Evolutionary conservation across 2,888 invertebrate species (phyloP), one percentile per base, ranked within the genome.

Genomic region (Podotricha telesiphe): DNA sequence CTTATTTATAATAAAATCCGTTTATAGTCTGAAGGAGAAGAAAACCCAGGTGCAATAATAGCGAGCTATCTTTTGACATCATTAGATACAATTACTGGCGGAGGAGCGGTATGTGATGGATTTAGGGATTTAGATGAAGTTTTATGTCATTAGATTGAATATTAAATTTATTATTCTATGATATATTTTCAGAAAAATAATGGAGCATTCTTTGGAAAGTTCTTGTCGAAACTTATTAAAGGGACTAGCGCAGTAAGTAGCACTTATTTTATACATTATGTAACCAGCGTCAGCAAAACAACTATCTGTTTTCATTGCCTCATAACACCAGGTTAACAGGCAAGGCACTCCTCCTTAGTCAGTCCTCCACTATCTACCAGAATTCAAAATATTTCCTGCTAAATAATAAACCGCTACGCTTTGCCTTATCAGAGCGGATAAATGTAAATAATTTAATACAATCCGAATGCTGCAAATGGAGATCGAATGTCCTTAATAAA

Each of bases 191-290:
- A 93, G 93, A 79, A 89, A 82, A 93, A 93, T 73, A 93, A 93
- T 68, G 93, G 93, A 0, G 87, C 82, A 4, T 93, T 91, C 78
- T 87, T 93, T 74, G 93, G 93, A 62, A 89, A 81, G 58, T 88
- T 93, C 20, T 68, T 91, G 65, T 87, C 90, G 0, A 88, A 86
- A 76, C 76, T 93, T 63, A 71, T 93, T 3, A 89, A 86, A 79
- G 93, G 93, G 48, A 87, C 84, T 3, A 93, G 93, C 68, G 89
- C 88, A 79, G 93, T 93, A 80, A 79, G 91, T 67, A 22, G 7
- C 8, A 50, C 1, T 17, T 17, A 17, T 17, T 34, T 42, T 1
- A 42, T 42, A 42, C 13, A 28, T 6, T 28, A 28, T 28, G 28
- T 6, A 28, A 28, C n/a, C n/a, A n/a, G n/a, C n/a, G n/a, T n/a